Percentiles rank a stretch among this genome's conserved stretches.
Evolutionary conservation across 1,140 invertebrate genomes (phyloP).

Genomic region (Drosophila parvula): DNA sequence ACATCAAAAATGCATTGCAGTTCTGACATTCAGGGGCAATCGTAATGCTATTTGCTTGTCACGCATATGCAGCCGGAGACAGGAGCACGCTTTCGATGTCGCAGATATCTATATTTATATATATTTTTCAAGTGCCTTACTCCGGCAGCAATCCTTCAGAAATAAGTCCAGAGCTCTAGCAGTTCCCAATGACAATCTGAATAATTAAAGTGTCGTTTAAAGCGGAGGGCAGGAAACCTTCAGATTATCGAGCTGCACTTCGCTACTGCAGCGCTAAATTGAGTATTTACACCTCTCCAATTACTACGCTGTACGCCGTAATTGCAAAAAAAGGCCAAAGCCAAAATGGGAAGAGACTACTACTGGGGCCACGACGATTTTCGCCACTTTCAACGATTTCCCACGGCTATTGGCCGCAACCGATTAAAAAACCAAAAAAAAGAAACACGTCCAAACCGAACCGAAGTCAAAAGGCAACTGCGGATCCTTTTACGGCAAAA

Average conservation of each 20-base stretch:
- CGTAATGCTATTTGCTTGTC: conserved; percentile 43
- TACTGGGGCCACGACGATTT: background rate
- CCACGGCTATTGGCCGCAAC: conserved; percentile 27
- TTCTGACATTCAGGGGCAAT: conserved; percentile 41
- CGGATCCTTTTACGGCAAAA: conserved; percentile 54
- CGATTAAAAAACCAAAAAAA: conserved; percentile 20
- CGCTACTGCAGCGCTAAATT: conserved; percentile 39
- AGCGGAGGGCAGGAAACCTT: conserved; percentile 48
- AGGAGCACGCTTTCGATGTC: conserved; percentile 10
- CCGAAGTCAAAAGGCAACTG: conserved; percentile 76
- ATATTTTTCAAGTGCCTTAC: conserved; percentile 21
- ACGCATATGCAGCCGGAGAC: conserved; percentile 60
- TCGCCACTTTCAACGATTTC: conserved; percentile 47
- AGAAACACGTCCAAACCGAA: conserved; percentile 59
- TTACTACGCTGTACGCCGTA: conserved; percentile 36
- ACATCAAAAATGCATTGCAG: conserved; percentile 76
- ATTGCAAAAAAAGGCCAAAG: conserved; percentile 32
- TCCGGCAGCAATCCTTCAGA: background rate
- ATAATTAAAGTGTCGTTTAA: conserved; percentile 54
- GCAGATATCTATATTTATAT: conserved; percentile 25
- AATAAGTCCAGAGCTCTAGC: conserved; percentile 12
- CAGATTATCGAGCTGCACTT: conserved; percentile 72
- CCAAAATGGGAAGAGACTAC: background rate
- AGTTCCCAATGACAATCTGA: conserved; percentile 33
- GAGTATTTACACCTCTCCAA: conserved; percentile 45